These are phyloP conservation scores for Coregonus ussuriensis DNA, from an alignment of 2,797 vertebrate species.

Conservation along the genomic window DNA sequence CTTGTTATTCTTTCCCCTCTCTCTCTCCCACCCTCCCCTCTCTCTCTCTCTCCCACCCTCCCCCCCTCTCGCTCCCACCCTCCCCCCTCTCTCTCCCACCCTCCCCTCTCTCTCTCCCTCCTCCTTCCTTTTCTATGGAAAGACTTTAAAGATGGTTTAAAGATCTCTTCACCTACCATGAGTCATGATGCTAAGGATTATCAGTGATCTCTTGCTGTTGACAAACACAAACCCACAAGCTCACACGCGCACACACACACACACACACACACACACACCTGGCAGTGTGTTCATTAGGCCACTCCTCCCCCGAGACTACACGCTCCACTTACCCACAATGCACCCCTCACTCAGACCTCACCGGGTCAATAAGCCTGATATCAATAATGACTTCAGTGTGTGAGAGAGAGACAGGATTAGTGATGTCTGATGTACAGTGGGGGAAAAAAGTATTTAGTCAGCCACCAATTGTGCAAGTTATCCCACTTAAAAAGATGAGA, in stretches of 20 bases:
- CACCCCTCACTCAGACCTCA: slow-evolving; percentile 52
- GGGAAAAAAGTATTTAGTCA: too few species aligned
- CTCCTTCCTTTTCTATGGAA: neutral
- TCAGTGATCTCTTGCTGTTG: slow-evolving; percentile 1
- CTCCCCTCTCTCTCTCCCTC: too few species aligned
- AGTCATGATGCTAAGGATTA: neutral
- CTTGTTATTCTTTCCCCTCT: neutral
- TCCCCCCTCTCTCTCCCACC: neutral
- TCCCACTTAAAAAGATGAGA: too few species aligned
- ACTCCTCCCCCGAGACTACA: slow-evolving; percentile 68
- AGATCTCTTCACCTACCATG: neutral
- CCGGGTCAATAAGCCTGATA: slow-evolving; percentile 65
- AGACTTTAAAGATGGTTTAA: slow-evolving; percentile 31
- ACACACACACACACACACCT: slow-evolving; percentile 50
- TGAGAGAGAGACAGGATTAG: neutral
- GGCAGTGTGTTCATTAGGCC: slow-evolving; percentile 67
- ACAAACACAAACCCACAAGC: slow-evolving; percentile 9
- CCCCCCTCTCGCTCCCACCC: neutral
- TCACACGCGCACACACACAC: slow-evolving; percentile 12
- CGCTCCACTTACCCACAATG: slow-evolving; percentile 75
- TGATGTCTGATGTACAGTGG: neutral
- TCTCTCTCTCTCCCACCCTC: neutral
- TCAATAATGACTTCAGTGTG: slow-evolving; percentile 44
- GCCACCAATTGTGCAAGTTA: too few species aligned
- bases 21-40: neutral